phyloP scores from a whole-genome alignment of 2,888 invertebrate genomes.

The Orchestes rusci region DNA sequence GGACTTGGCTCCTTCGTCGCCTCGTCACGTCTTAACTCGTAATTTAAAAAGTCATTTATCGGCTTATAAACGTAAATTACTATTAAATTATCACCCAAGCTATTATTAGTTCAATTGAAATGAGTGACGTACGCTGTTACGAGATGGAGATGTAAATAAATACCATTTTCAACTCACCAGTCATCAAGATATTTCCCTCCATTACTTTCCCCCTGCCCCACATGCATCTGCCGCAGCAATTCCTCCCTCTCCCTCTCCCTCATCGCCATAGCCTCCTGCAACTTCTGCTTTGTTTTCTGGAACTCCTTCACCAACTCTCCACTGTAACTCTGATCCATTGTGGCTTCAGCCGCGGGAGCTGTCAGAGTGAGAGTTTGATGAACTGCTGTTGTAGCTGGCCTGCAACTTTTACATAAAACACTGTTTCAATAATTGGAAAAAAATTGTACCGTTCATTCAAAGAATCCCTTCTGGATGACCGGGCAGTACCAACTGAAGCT shows the following conservation, averaged over 20 bases:
- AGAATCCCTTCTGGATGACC: constrained; percentile 61
- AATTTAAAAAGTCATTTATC: no score
- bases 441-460: constrained; percentile 52
- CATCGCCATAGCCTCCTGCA: constrained; percentile 51
- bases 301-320: constrained; percentile 74
- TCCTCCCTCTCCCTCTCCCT: constrained; percentile 51
- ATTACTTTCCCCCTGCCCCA: constrained; percentile 35
- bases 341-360: constrained; percentile 23
- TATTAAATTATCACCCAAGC: background rate
- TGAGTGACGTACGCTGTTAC: no score
- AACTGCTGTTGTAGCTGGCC: constrained; percentile 32
- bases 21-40: no score
- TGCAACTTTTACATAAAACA: no score
- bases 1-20: no score
- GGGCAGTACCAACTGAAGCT: constrained; percentile 57
- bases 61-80: no score
- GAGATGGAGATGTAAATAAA: no score
- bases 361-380: constrained; percentile 25
- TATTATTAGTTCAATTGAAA: background rate
- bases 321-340: constrained; percentile 48
- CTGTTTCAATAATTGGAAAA: no score
- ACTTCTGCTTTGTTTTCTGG: constrained; percentile 67
- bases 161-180: constrained; percentile 42
- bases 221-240: constrained; percentile 44
- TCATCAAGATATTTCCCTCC: constrained; percentile 44